phyloP scores from a whole-genome alignment of 2,888 invertebrate species.

The Incurvaria masculella region DNA sequence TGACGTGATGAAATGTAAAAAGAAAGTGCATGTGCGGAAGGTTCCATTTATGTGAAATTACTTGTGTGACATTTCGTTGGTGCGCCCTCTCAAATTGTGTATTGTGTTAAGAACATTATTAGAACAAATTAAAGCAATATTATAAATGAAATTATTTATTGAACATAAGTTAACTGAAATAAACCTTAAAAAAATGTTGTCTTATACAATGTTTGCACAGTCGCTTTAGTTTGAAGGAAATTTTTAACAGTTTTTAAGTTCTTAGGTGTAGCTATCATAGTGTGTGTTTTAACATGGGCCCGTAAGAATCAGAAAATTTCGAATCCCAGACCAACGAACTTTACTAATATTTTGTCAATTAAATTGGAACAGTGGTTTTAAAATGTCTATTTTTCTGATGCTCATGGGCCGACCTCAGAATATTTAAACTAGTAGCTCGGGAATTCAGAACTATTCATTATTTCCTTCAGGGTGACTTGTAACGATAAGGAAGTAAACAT shows the following conservation, averaged over 20 bases:
- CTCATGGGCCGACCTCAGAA: too few relatives aligned
- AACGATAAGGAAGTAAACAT: too few relatives aligned
- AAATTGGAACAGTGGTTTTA: too few relatives aligned
- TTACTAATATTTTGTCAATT: too few relatives aligned
- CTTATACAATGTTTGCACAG: neutral
- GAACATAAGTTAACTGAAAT: neutral
- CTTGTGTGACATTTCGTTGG: neutral
- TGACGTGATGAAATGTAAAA: neutral
- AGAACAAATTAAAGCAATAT: neutral
- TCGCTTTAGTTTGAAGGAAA: neutral
- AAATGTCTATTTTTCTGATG: too few relatives aligned
- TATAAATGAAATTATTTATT: neutral
- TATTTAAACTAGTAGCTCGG: too few relatives aligned
- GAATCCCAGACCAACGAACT: too few relatives aligned
- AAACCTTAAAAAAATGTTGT: slow-evolving; percentile 1
- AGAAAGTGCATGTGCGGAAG: neutral
- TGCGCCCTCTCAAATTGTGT: neutral
- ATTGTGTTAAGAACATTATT: neutral
- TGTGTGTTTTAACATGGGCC: too few relatives aligned
- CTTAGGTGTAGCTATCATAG: too few relatives aligned
- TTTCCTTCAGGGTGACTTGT: too few relatives aligned
- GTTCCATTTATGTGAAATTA: neutral
- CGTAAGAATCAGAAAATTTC: too few relatives aligned
- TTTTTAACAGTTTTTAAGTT: slow-evolving; percentile 3
- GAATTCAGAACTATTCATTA: too few relatives aligned